Base-by-base conservation (phyloP, 2,888 invertebrate species). In the Ophioninae sp. region DNA sequence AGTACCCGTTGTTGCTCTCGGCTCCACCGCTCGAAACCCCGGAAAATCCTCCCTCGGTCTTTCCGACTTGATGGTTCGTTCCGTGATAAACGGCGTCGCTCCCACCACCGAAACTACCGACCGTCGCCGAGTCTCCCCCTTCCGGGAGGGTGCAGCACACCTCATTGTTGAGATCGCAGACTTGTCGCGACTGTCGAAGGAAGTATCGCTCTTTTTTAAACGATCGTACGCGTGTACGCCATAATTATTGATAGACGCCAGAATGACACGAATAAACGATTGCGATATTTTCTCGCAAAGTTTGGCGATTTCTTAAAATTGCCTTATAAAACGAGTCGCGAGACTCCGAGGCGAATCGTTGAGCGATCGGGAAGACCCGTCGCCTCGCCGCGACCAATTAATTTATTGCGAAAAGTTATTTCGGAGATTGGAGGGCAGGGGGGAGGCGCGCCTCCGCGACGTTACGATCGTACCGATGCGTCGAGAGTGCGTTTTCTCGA, bases 121-220 rank as follows among this genome's bases (percentile, higher is more conserved):
- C n/a, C n/a, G n/a, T n/a, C n/a, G n/a, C n/a, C n/a, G 21, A 20
- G 20, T 5, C 20, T 6, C 23, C 56, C 75, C 13, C 85, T 30
- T n/a, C 57, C 1, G 62, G 70, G n/a, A 90, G 73, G 20, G 85
- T 88, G 78, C 91, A 91, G 81, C 91, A 91, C 7, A 88, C 87
- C 84, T 91, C 88, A 23, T 77, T 73, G 17, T 85, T 83, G 2
- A 85, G 73, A 21, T 90, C 84, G 82, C 91, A 91, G 20, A 89
- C 81, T 78, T 90, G 90, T 13, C 91, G 87, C 37, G 88, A 88
- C 57, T 62, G 6, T 10, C 17, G 6, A 10, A 73, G 82, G 68
- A 7, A 20, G 7, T 3, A 56, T 8, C 56, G n/a, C 44, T 44
- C 44, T 44, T 7, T 39, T 39, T 39, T 13, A 44, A 44, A 8